These are phyloP conservation scores for Buceros bicornis DNA, from an alignment of 2,797 vertebrate species.

Conservation along the genomic window DNA sequence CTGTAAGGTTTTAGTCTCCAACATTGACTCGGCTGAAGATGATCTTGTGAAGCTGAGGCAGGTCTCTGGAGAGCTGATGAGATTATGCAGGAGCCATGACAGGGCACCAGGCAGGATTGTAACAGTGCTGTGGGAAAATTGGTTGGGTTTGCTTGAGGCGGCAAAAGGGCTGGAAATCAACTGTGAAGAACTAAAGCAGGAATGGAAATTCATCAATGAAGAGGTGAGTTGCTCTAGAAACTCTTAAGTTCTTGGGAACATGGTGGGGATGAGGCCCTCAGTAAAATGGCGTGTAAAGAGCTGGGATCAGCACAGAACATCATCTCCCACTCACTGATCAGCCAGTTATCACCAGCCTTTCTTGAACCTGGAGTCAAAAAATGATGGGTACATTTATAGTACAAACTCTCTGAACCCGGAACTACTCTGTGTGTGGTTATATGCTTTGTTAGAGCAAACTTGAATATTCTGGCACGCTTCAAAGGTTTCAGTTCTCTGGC, in stretches of 20 bases:
- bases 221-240: slow-evolving; percentile 80
- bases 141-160: slow-evolving; percentile 78
- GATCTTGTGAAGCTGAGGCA: slow-evolving; percentile 74
- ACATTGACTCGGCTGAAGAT: slow-evolving; percentile 59
- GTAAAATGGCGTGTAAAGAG: neutral
- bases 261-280: neutral
- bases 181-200: slow-evolving; percentile 80
- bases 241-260: neutral
- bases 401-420: neutral
- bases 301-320: neutral
- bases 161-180: slow-evolving; percentile 78
- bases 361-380: neutral
- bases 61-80: slow-evolving; percentile 53
- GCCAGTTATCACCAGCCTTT: neutral
- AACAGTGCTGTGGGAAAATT: slow-evolving; percentile 79
- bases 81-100: neutral
- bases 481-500: neutral
- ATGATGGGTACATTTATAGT: neutral
- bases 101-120: neutral
- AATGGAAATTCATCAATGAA: slow-evolving; percentile 87
- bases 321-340: neutral
- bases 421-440: neutral
- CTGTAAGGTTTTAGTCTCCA: slow-evolving; percentile 69
- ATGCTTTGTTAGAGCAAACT: neutral
- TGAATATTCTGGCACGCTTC: neutral